Evolutionary conservation across 1,140 invertebrate genomes (phyloP), one percentile per base, ranked within the genome.

Genomic region (Drosophila insularis): DNA sequence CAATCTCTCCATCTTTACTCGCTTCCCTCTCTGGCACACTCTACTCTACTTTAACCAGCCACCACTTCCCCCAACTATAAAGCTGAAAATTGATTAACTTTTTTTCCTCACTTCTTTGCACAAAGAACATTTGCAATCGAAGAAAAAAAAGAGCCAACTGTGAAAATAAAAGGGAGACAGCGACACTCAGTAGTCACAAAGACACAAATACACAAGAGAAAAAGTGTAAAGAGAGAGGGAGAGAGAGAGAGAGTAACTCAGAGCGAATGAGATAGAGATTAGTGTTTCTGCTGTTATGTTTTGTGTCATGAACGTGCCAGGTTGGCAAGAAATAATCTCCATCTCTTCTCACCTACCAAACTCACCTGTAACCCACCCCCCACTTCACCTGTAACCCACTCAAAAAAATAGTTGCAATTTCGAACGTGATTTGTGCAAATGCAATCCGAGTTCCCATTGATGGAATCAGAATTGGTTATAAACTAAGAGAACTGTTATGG

Each of bases 381-480:
- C 23, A 5, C 27, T 31, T n/a, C n/a, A 2, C 6, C 31, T 8
- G 6, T 8, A 7, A 6, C 19, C 35, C 35, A 6, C 17, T 11
- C 5, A 61, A 27, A 27, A 35, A 14, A 43, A 50, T 31, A 63
- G 60, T 63, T 50, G 14, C 40, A 63, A 63, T 50, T 63, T 27
- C 23, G 23, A 63, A 63, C 60, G 60, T 63, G 60, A 63, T 63
- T 46, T 63, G 60, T 63, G 60, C 40, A 39, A 61, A 21, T 50
- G 43, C 43, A 50, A 50, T 50, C 21, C 17, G 27, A 4, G 17
- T 21, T 50, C 3, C 17, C 17, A 50, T 50, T 50, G 17, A 50
- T 50, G 43, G 17, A 50, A 50, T 50, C 17, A 50, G 17, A 50
- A 50, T 50, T 4, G 43, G 2, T 10, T 19, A 21, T 50, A 37